phyloP scores from a whole-genome alignment of 2,888 invertebrate species.

The Chrysomela aeneicollis region DNA sequence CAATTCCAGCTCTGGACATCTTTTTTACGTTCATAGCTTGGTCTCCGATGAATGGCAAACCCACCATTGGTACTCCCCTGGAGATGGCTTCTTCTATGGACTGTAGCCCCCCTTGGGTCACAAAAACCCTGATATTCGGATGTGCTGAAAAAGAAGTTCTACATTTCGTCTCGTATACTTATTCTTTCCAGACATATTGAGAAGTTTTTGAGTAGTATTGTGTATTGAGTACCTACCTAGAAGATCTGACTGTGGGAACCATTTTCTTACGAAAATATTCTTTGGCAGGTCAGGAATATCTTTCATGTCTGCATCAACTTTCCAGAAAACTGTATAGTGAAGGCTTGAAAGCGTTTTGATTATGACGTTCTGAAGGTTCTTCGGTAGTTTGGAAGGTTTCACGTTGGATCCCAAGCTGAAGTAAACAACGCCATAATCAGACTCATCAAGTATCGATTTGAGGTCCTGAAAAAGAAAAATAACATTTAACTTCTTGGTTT shows the following conservation, averaged over 20 bases:
- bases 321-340: conserved; percentile 61
- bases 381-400: conserved; percentile 55
- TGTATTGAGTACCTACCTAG: no score
- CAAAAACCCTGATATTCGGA: conserved; percentile 3
- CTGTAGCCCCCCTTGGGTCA: not conserved
- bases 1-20: not conserved
- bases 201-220: no score
- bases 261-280: conserved; percentile 59
- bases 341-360: conserved; percentile 56
- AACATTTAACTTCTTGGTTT: no score
- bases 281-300: conserved; percentile 54
- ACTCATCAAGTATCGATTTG: conserved; percentile 53
- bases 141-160: conserved; percentile 2
- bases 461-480: conserved; percentile 51
- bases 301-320: conserved; percentile 56
- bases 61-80: not conserved
- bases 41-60: not conserved
- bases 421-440: conserved; percentile 56
- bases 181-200: no score
- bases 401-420: conserved; percentile 61
- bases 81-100: not conserved
- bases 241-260: conserved; percentile 44
- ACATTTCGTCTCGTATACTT: no score
- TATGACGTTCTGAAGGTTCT: conserved; percentile 51
- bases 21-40: conserved; percentile 2